Base-by-base conservation (phyloP, 2,797 vertebrate genomes). In the Megalops cyprinoides region DNA sequence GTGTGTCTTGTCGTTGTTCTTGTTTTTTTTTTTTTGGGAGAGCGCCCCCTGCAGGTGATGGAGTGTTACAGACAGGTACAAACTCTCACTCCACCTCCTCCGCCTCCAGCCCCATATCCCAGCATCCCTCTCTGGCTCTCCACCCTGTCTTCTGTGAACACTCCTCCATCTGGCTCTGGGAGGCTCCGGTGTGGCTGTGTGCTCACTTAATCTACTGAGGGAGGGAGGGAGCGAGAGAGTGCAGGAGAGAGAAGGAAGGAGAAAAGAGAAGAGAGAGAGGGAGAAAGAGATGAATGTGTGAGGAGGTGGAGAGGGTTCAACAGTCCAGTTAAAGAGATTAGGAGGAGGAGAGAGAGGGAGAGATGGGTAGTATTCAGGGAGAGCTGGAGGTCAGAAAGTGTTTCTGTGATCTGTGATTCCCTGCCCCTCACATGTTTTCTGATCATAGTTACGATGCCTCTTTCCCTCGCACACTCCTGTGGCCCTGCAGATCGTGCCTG, bases 31-130 rank as follows among this genome's bases (percentile, higher is more conserved):
- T 65, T 65, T 34, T 65, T 65, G 14, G 39, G 42, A 77, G 76
- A 67, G 77, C 56, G 58, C 58, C 62, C 37, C 15, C 74, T 69
- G 65, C 80, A 81, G 80, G 80, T 81, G 74, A 81, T 81, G 80
- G 39, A 42, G 46, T 81, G 80, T 46, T 67, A 81, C 74, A 53
- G 69, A 31, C 49, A 81, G 80, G 80, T 81, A 81, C 80, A 76
- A 58, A 60, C 49, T 60, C 55, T 28, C 39, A 9, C 60, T 76
- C 23, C 34, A 67, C 34, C 62, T 10, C 42, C 37, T 10, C 42
- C 37, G 2, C 65, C 65, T 69, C 37, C 65, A 0, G 65, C 73
- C n/a, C n/a, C n/a, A n/a, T n/a, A n/a, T 53, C 74, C 37, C 56
- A 77, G 77, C 51, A 58, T 76, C 39, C 10, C 42, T 48, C 25